Evolutionary conservation across 2,113 vertebrate genomes (phyloP).

Genomic region (Chunga burmeisteri): DNA sequence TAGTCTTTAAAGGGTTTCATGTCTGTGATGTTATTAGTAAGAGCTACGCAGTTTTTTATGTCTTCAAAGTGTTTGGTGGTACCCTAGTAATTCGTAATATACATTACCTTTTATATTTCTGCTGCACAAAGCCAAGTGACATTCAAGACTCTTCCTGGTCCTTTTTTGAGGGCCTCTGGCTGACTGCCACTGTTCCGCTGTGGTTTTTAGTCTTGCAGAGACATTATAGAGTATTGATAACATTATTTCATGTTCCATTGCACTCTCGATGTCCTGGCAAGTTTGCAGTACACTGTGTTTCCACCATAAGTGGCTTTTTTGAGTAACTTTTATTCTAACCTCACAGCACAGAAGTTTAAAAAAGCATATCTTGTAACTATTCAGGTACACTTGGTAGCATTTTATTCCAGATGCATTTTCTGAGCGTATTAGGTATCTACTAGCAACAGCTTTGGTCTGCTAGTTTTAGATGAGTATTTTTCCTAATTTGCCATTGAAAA

Average conservation of each 20-base stretch:
- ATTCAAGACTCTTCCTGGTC: not conserved
- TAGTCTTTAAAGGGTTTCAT: not conserved
- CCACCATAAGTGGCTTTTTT: not conserved
- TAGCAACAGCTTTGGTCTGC: not conserved
- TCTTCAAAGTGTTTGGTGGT: not conserved
- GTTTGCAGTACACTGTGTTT: not conserved
- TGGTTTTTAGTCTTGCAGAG: not conserved
- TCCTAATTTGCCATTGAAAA: not conserved
- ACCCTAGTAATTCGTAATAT: not conserved
- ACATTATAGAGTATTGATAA: not conserved
- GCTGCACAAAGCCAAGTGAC: not conserved
- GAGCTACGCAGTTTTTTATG: not conserved
- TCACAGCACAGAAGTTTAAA: not conserved
- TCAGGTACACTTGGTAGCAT: not conserved
- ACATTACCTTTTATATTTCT: not conserved
- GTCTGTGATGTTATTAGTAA: not conserved
- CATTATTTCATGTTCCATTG: not conserved
- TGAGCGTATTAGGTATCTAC: not conserved
- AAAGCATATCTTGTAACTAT: not conserved
- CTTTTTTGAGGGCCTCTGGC: not conserved
- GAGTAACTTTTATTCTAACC: not conserved
- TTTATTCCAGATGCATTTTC: not conserved
- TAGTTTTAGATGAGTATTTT: not conserved
- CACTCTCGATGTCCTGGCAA: not conserved
- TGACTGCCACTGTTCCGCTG: not conserved